Evolutionary conservation across 2,113 vertebrate species (phyloP), one percentile per base, ranked within the genome.

Genomic region (Potamarius usumacintae): DNA sequence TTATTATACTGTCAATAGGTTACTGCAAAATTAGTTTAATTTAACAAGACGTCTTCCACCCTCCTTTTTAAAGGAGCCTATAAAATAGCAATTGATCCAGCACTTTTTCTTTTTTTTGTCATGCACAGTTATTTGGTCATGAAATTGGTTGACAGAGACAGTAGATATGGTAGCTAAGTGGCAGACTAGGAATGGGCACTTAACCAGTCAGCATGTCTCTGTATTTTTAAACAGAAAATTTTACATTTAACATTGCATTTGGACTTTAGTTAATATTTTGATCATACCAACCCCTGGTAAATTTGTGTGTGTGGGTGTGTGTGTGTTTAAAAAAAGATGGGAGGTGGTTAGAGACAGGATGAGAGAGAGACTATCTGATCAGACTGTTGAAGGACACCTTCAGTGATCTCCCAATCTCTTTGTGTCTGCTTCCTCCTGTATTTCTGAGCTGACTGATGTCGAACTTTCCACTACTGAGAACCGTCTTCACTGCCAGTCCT

Each of bases 261-360:
- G 17, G 34, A 74, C 42, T 74, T 71, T 34, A 72, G 12, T 71
- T 71, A 71, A 34, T 34, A 34, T 34, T 34, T 1, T 7, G 30
- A 18, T 34, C 34, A 62, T 62, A 62, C 20, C 20, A 62, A 22
- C 20, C 60, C 20, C 60, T 2, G 7, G 20, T 25, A 62, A 62
- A 9, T 42, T 27, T 57, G 55, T 57, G 55, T 72, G 30, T 42
- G 63, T 67, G 63, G 27, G 25, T 72, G 67, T 71, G 7, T 48
- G 18, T 22, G 25, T 86, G 77, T 52, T 85, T 20, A 86, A 83
- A 87, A 80, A 57, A 11, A 71, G 79, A 74, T 18, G 48, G 17
- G 48, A 57, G 84, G 42, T 52, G n/a, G 5, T 71, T 14, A 30
- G 42, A 65, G 27, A 77, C 18, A 60, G n/a, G 22, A 20, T 53